These are phyloP conservation scores for Ditylenchus weischeri DNA, from an alignment of 2,888 invertebrate genomes.

Conservation along the genomic window DNA sequence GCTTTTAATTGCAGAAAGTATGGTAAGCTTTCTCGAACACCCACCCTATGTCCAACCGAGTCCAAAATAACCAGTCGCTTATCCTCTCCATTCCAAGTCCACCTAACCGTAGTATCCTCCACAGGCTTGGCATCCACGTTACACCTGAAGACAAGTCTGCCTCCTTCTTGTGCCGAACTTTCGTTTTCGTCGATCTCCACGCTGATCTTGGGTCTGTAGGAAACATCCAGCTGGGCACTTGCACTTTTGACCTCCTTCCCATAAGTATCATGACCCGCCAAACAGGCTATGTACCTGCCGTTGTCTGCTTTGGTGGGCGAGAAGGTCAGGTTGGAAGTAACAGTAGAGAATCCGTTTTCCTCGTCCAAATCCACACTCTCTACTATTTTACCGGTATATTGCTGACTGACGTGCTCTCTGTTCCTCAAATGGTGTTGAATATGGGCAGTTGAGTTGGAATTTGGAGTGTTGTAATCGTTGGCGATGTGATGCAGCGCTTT, in stretches of 20 bases:
- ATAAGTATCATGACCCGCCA: conserved; percentile 39
- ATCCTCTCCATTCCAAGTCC: conserved; percentile 23
- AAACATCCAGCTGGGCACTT: conserved; percentile 39
- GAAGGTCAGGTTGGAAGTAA: conserved; percentile 40
- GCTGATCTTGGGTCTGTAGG: conserved; percentile 49
- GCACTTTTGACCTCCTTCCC: conserved; percentile 40
- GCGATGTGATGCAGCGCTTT: conserved; percentile 25
- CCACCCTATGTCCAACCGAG: conserved; percentile 1
- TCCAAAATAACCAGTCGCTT: conserved; percentile 18
- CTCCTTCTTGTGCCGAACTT: conserved; percentile 8
- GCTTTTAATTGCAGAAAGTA: too few species aligned
- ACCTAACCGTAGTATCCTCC: conserved; percentile 14
- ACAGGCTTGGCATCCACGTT: conserved; percentile 14
- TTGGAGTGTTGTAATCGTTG: conserved; percentile 16
- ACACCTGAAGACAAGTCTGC: conserved; percentile 18
- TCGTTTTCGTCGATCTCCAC: conserved; percentile 41
- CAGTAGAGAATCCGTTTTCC: conserved; percentile 38
- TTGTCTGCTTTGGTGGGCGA: conserved; percentile 29
- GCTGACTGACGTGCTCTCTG: conserved; percentile 20
- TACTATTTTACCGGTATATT: conserved; percentile 22
- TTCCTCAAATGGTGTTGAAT: conserved; percentile 2
- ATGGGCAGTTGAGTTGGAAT: not conserved
- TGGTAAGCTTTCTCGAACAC: not conserved
- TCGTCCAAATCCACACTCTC: conserved; percentile 20
- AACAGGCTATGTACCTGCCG: conserved; percentile 36